Conservation (phyloP, 2,888 invertebrate species). For the Nyleta sp. region DNA sequence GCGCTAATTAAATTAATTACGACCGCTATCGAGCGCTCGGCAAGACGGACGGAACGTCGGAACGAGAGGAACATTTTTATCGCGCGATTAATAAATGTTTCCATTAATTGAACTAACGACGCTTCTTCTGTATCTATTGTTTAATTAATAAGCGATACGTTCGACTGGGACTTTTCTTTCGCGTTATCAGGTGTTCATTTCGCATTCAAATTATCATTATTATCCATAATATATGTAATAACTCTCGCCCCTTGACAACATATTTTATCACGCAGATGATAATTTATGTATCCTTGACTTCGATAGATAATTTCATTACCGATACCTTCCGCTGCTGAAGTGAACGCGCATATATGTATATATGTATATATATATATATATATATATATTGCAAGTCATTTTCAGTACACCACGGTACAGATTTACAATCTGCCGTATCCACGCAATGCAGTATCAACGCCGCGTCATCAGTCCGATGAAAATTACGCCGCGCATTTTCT, state of each 20-base stretch:
- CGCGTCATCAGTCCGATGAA: background rate
- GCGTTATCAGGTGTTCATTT: slow-evolving; percentile 29
- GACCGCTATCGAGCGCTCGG: background rate
- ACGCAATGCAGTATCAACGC: slow-evolving; percentile 8
- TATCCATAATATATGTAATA: slow-evolving; percentile 53
- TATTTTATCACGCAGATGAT: slow-evolving; percentile 46
- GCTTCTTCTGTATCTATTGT: slow-evolving; percentile 25
- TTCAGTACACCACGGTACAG: slow-evolving; percentile 7
- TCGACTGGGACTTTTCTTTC: slow-evolving; percentile 7
- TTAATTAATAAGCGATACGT: slow-evolving; percentile 32
- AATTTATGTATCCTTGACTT: slow-evolving; percentile 60
- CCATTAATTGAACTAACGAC: slow-evolving; percentile 29
- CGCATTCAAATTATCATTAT: slow-evolving; percentile 41
- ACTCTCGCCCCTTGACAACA: slow-evolving; percentile 38
- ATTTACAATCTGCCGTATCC: slow-evolving; percentile 27
- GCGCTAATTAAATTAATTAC: no score
- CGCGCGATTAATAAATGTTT: slow-evolving; percentile 9
- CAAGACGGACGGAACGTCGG: background rate
- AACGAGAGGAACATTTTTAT: background rate
- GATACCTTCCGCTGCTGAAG: slow-evolving; percentile 41
- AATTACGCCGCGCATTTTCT: slow-evolving; percentile 23
- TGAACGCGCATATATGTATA: slow-evolving; percentile 9
- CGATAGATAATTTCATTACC: slow-evolving; percentile 62
- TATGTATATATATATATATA: background rate
- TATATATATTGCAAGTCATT: slow-evolving; percentile 27